These are phyloP conservation scores for Eulemur albifrons DNA, from an alignment of 2,797 vertebrate species.

Conservation along the genomic window DNA sequence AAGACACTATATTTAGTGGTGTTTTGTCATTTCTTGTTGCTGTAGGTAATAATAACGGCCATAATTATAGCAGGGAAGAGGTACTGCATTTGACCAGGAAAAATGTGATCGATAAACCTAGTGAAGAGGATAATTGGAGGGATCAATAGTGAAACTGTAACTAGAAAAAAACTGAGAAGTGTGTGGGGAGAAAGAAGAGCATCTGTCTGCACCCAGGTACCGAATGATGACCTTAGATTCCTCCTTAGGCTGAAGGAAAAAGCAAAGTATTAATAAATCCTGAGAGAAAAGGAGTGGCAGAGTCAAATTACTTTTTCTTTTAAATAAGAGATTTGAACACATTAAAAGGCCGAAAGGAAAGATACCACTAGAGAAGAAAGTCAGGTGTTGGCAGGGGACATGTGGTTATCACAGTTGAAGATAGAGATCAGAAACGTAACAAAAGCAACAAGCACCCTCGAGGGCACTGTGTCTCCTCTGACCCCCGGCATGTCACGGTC, in stretches of 20 bases:
- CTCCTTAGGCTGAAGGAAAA: neutral
- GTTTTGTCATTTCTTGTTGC: neutral
- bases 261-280: neutral
- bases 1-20: neutral
- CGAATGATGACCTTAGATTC: neutral
- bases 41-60: neutral
- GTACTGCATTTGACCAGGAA: neutral
- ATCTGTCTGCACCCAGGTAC: neutral
- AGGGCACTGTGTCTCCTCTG: neutral
- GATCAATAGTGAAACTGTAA: neutral
- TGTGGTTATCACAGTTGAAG: neutral
- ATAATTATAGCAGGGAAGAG: neutral
- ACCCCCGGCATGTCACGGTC: accelerated
- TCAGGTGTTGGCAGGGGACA: neutral
- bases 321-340: neutral
- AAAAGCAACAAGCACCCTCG: neutral
- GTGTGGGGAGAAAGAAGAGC: neutral
- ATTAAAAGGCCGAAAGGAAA: neutral
- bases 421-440: neutral
- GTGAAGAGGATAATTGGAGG: neutral
- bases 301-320: neutral
- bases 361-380: neutral
- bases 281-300: neutral
- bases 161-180: neutral
- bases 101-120: neutral